These are phyloP conservation scores for Diarsia brunnea DNA, from an alignment of 2,888 invertebrate genomes.

Conservation along the genomic window DNA sequence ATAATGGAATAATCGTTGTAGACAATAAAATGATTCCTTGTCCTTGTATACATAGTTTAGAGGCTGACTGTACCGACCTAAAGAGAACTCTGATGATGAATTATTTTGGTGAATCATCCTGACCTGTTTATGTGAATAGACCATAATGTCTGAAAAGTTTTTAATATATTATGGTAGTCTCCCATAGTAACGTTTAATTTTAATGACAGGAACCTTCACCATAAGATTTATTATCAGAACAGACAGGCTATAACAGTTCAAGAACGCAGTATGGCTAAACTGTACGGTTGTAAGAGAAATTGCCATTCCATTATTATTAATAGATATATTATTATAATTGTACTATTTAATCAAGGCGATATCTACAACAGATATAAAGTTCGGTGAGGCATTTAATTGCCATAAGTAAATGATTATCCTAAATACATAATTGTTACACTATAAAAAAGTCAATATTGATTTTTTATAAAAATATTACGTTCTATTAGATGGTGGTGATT, in stretches of 20 bases:
- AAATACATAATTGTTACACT: conserved; percentile 3
- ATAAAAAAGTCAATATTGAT: not conserved
- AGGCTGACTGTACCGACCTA: not conserved
- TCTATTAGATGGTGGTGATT: not conserved
- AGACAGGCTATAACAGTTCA: not conserved
- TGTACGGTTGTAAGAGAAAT: not conserved
- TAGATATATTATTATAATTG: conserved; percentile 4
- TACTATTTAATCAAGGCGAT: conserved; percentile 34
- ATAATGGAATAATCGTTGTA: too few species aligned
- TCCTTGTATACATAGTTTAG: too few species aligned
- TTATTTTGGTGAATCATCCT: not conserved
- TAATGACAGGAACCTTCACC: conserved; percentile 1
- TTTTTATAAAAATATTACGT: conserved; percentile 23
- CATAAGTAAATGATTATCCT: not conserved
- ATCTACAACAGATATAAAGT: conserved; percentile 33
- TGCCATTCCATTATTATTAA: conserved; percentile 1
- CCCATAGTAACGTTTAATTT: not conserved
- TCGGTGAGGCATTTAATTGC: not conserved
- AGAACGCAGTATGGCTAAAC: not conserved
- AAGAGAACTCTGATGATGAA: not conserved
- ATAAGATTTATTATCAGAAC: not conserved
- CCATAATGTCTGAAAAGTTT: not conserved
- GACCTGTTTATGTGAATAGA: not conserved
- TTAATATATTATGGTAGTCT: conserved; percentile 14
- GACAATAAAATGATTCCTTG: too few species aligned